A percentile compares a stretch with the other conserved stretches of the same genome.
Evolutionary conservation across 1,140 invertebrate genomes (phyloP).

Genomic region (Helicoverpa armigera): DNA sequence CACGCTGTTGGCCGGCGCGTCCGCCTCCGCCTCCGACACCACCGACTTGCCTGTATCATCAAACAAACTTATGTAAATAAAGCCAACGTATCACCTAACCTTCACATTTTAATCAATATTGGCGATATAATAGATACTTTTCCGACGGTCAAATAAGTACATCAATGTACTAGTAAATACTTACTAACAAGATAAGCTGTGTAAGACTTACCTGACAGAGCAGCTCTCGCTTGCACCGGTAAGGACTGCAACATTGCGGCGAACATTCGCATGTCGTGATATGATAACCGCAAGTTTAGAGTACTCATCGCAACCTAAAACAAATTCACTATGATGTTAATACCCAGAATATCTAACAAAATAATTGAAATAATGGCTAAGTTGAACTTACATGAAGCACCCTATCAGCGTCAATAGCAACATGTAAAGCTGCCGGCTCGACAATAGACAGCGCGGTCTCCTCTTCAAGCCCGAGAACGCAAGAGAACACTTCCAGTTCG

Average conservation of each 20-base stretch:
- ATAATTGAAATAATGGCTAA: not conserved
- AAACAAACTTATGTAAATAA: not conserved
- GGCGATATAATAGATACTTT: no score
- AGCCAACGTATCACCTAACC: no score
- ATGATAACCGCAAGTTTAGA: conserved; percentile 96
- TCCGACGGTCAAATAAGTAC: no score
- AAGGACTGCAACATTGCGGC: conserved; percentile 95
- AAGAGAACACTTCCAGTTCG: conserved; percentile 97
- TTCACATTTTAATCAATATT: no score
- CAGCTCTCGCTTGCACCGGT: conserved; percentile 91
- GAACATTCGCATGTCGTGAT: conserved; percentile 98
- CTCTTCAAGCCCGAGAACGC: conserved; percentile 96
- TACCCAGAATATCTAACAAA: not conserved
- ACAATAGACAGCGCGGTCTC: conserved; percentile 98
- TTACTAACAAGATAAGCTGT: no score
- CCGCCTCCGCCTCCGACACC: conserved; percentile 38
- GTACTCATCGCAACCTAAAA: conserved; percentile 89
- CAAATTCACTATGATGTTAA: not conserved
- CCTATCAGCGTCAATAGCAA: conserved; percentile 85
- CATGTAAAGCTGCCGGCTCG: conserved; percentile 95
- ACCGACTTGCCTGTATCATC: conserved; percentile 63
- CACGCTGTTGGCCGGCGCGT: conserved; percentile 76
- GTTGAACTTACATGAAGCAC: conserved; percentile 77
- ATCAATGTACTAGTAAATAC: no score
- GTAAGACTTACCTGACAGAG: conserved; percentile 76